Evolutionary conservation across 1,140 invertebrate species (phyloP).

Genomic region (Zaprionus vittiger): DNA sequence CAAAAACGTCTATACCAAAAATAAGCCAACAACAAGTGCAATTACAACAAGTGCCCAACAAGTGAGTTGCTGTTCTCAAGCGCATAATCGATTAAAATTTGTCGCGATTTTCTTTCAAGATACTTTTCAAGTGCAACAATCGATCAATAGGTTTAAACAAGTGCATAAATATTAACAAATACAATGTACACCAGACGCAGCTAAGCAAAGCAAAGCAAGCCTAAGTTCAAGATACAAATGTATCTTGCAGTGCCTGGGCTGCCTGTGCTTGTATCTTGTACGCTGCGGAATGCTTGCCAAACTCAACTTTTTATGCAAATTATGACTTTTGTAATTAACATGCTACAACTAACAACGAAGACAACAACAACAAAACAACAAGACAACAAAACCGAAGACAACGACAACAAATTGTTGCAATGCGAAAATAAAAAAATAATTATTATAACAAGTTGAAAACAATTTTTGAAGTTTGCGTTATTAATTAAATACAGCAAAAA

Average conservation of each 20-base stretch:
- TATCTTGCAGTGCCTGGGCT: constrained; percentile 31
- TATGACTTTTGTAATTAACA: constrained; percentile 63
- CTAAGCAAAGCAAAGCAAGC: constrained; percentile 4
- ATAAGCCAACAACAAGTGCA: constrained; percentile 35
- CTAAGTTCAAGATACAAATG: constrained; percentile 32
- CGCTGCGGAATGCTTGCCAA: constrained; percentile 49
- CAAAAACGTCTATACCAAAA: neutral
- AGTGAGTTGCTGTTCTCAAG: constrained; percentile 18
- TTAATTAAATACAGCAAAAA: constrained; percentile 70
- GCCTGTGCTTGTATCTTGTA: constrained; percentile 22
- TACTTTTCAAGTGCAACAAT: neutral
- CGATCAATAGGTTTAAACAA: neutral
- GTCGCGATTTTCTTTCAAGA: neutral
- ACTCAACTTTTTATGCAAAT: constrained; percentile 75
- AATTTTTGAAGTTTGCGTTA: constrained; percentile 72
- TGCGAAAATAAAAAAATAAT: constrained; percentile 65
- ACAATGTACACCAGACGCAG: constrained; percentile 7
- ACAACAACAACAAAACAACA: constrained; percentile 42
- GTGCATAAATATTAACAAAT: constrained; percentile 20
- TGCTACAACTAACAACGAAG: constrained; percentile 32
- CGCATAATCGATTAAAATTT: neutral
- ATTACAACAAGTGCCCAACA: constrained; percentile 22
- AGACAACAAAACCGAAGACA: constrained; percentile 29
- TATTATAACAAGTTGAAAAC: constrained; percentile 53
- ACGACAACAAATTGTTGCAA: constrained; percentile 55